A percentile compares a stretch with the other conserved stretches of the same genome.
Conservation (phyloP, 2,797 vertebrate genomes). For the Sebastes cheni region DNA sequence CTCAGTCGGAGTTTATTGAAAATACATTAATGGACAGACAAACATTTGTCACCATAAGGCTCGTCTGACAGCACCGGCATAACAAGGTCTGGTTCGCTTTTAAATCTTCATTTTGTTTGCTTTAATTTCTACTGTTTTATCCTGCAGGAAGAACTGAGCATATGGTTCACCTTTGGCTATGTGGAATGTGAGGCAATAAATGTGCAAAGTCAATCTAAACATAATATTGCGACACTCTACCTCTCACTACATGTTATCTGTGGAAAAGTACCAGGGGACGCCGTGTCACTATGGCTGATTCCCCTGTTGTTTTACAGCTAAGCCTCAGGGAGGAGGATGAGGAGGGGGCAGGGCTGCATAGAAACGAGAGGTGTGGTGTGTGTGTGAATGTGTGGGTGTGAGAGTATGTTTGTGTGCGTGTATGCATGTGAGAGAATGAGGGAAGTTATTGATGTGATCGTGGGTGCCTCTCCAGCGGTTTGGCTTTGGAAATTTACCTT, state of each 20-base stretch:
- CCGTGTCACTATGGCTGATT: constrained; percentile 51
- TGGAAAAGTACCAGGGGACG: constrained; percentile 73
- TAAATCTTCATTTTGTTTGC: not conserved
- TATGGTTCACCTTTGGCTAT: not conserved
- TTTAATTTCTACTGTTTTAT: not conserved
- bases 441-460: constrained; percentile 28
- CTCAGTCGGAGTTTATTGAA: not conserved
- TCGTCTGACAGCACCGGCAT: not conserved
- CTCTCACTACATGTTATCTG: constrained; percentile 44
- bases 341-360: constrained; percentile 27
- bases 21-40: not conserved
- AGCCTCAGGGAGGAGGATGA: constrained; percentile 33
- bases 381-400: not conserved
- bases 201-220: constrained; percentile 43
- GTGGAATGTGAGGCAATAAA: constrained; percentile 49
- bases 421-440: constrained; percentile 2
- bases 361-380: constrained; percentile 12
- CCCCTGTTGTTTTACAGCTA: constrained; percentile 72
- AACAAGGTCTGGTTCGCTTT: not conserved
- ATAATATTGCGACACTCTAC: constrained; percentile 40
- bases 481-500: constrained; percentile 20
- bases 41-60: not conserved
- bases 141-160: not conserved
- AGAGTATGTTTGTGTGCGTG: not conserved
- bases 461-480: constrained; percentile 12